phyloP scores from a whole-genome alignment of 2,113 vertebrate genomes.

The Haemorhous mexicanus region DNA sequence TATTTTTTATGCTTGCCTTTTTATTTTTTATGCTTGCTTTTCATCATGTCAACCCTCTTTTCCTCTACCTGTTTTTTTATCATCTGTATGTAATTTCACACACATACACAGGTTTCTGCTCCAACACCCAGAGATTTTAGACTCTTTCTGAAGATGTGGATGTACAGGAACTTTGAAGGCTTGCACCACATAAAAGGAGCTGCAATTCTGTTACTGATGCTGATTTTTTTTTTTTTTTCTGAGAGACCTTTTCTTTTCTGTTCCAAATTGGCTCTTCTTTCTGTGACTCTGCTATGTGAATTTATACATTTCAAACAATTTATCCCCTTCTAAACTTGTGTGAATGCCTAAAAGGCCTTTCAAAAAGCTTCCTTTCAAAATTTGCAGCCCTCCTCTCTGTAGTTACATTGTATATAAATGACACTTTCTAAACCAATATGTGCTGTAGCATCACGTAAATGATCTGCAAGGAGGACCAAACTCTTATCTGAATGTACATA shows the following conservation, averaged over 20 bases:
- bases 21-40: not conserved
- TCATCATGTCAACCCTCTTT: not conserved
- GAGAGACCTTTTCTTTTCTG: not conserved
- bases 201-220: not conserved
- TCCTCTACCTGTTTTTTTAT: not conserved
- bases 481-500: not conserved
- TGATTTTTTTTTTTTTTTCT: not conserved
- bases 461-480: not conserved
- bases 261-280: not conserved
- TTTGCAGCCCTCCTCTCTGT: not conserved
- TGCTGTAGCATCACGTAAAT: not conserved
- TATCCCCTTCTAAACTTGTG: not conserved
- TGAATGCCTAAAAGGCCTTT: not conserved
- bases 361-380: not conserved
- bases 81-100: not conserved
- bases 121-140: accelerated
- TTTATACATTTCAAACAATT: not conserved
- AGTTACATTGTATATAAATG: not conserved
- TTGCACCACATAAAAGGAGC: not conserved
- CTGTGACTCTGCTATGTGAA: not conserved
- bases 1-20: not conserved
- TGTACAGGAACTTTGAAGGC: not conserved
- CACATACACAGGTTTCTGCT: not conserved
- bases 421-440: not conserved
- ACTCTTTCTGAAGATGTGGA: not conserved